Base-by-base conservation (phyloP, 2,113 vertebrate species). In the Tretioscincus oriximinensis region DNA sequence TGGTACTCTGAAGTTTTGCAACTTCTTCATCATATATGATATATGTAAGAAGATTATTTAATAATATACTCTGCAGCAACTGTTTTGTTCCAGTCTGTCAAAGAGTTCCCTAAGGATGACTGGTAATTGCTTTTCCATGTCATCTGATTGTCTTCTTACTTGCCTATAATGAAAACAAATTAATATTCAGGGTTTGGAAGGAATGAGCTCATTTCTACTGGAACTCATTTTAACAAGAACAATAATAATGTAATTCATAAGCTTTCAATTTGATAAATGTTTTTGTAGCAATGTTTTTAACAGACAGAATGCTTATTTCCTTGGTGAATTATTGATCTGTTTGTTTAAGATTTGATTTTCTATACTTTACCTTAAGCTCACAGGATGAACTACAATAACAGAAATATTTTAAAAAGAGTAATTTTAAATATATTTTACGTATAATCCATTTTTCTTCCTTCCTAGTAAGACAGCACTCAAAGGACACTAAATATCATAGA, bases 101-200 rank as follows among this genome's bases (percentile, higher is more conserved):
- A 76, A 35, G 24, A 76, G n/a, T 35, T 24, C 22, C 7, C 24
- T 18, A 75, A 24, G 20, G 61, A 28, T 54, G 29, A 26, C 73
- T 41, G 21, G 63, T 63, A 63, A 76, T 63, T 76, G 35, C 73
- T 76, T 61, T 63, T 31, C 35, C 35, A 29, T 84, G 65, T 87
- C 84, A 66, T 82, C 31, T 76, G 45, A 75, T 73, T 80, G 31
- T 21, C 61, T 45, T 58, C 0, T 60, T 85, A 64, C 28, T 84
- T 76, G 28, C 60, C 24, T 65, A 66, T 85, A 67, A 45, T 73
- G 80, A 85, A 87, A 28, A 7, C 5, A 26, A 54, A 73, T 86
- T 66, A 41, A 16, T 81, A 85, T 86, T 82, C 51, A 83, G 28
- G 71, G 87, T 65, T 1, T 35, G 5, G 83, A 81, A 28, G 29